Evolutionary conservation across 2,113 vertebrate genomes (phyloP).

Genomic region (Pionites leucogaster): DNA sequence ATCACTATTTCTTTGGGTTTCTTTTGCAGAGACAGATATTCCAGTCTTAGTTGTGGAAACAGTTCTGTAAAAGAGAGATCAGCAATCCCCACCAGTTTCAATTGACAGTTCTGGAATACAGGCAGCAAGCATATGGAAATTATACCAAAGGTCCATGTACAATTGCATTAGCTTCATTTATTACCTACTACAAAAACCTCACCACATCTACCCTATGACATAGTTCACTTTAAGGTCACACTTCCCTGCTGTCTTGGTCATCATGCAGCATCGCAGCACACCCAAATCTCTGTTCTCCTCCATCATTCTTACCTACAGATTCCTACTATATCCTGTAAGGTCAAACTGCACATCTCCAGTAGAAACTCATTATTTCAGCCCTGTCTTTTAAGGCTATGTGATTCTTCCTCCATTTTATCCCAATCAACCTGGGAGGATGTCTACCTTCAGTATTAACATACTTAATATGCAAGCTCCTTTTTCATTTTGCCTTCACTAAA

Average conservation of each 20-base stretch:
- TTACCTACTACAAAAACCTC: background rate
- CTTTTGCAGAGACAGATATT: background rate
- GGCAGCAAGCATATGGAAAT: background rate
- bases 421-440: background rate
- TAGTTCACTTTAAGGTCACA: background rate
- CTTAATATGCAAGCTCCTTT: accelerated
- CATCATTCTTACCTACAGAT: background rate
- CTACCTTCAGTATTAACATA: background rate
- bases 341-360: background rate
- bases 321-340: background rate
- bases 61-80: background rate
- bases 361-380: background rate
- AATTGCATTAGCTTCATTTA: background rate
- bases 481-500: background rate
- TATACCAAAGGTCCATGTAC: background rate
- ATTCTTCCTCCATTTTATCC: background rate
- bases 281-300: background rate
- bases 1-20: background rate
- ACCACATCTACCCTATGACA: background rate
- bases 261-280: background rate
- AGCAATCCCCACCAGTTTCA: background rate
- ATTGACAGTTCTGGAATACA: background rate
- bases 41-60: background rate
- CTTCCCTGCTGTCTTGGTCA: background rate
- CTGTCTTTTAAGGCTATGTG: background rate